Conservation (phyloP, 2,113 vertebrate genomes). For the Zosterops japonicus region DNA sequence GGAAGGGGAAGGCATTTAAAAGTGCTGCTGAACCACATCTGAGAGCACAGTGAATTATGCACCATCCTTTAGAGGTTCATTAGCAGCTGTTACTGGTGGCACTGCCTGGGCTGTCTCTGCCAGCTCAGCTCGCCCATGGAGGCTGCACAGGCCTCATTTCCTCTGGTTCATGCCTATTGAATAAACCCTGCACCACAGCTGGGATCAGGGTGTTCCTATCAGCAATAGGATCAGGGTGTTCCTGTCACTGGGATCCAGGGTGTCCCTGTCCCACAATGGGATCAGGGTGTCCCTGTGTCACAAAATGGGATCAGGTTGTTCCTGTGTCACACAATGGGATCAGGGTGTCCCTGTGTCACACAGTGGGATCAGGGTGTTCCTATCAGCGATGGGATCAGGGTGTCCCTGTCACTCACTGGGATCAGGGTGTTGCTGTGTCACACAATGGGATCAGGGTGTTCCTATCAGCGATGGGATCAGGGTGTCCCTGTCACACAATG, state of each 20-base stretch:
- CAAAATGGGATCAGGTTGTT: neutral
- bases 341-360: neutral
- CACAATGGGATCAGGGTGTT: neutral
- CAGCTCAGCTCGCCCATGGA: fast-evolving
- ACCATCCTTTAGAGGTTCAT: fast-evolving
- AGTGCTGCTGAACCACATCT: neutral
- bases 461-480: neutral
- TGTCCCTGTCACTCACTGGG: neutral
- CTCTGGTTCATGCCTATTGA: neutral
- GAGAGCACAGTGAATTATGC: fast-evolving
- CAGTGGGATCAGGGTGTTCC: too few species aligned
- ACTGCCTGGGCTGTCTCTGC: fast-evolving
- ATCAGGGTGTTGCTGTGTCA: too few species aligned
- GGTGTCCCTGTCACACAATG: too few species aligned
- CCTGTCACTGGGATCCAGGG: too few species aligned
- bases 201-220: too few species aligned
- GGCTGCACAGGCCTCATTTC: neutral
- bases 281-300: too few species aligned
- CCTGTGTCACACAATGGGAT: neutral
- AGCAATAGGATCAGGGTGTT: too few species aligned
- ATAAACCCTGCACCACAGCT: neutral
- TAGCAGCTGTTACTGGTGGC: neutral
- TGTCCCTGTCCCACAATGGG: neutral
- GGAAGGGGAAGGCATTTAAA: neutral
- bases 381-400: too few species aligned